Base-by-base conservation (phyloP, 2,888 invertebrate genomes). In the Drosophila parthenogenetica region DNA sequence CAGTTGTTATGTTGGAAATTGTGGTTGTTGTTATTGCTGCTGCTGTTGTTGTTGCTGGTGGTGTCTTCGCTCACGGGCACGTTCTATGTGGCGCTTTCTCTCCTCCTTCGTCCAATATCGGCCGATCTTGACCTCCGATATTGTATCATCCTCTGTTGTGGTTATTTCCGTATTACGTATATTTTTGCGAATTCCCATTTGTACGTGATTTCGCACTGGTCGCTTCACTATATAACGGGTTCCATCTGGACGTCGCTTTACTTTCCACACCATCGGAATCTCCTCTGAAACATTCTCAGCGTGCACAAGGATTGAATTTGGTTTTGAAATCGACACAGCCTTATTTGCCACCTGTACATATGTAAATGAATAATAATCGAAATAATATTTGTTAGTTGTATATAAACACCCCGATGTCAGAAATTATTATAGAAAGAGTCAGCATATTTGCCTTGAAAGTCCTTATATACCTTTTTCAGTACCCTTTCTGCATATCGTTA, bases 21-120 rank as follows among this genome's bases (percentile, higher is more conserved):
- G 62, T 22, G 13, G 35, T 13, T 35, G 35, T 4, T 35, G 35
- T 2, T 35, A 13, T 11, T 35, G 35, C 35, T 62, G 51, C 29
- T 63, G 45, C 2, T 64, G 59, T 13, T 67, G 37, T 2, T 57
- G 51, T 10, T 69, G 46, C 14, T 64, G 77, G 10, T 71, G 59
- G 77, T 93, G 93, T 55, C 94, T 93, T 45, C 95, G 93, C 87
- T 95, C 95, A 49, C 94, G 93, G 1, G 95, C 94, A 58, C 94
- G 94, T 87, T 96, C 96, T 80, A 96, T 91, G 79, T 96, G 96
- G 45, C 94, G 93, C 84, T 95, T 96, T 2, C 96, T 93, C 76
- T 96, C 96, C 77, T 96, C 96, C 90, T 95, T 94, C 3, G 94
- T 94, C 95, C 96, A 96, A 90, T 96, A 96, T 32, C 95, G 94